Evolutionary conservation across 2,113 vertebrate species (phyloP).

Genomic region (Dromiciops gliroides): DNA sequence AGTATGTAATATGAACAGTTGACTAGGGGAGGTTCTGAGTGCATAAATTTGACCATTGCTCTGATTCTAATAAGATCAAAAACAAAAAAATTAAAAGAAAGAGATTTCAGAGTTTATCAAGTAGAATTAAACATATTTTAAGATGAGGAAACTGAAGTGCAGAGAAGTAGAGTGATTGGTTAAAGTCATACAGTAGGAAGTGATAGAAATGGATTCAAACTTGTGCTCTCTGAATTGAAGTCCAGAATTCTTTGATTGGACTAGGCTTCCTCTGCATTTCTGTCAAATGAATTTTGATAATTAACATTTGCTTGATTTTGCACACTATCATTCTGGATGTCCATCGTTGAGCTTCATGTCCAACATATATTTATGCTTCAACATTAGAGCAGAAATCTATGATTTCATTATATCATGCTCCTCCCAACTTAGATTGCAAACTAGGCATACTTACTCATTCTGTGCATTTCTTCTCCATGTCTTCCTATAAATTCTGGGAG

Average conservation of each 20-base stretch:
- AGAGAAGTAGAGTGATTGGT: not conserved
- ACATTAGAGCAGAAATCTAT: not conserved
- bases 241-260: not conserved
- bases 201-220: not conserved
- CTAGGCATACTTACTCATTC: not conserved
- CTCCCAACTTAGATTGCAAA: not conserved
- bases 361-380: not conserved
- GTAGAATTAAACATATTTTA: not conserved
- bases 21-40: not conserved
- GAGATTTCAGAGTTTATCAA: not conserved
- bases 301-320: not conserved
- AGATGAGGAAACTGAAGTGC: not conserved
- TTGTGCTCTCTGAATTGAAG: not conserved
- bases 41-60: not conserved
- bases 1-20: slow-evolving; percentile 6
- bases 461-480: not conserved
- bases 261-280: not conserved
- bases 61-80: not conserved
- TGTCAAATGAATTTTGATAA: not conserved
- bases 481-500: not conserved
- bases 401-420: not conserved
- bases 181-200: not conserved
- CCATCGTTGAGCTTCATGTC: not conserved
- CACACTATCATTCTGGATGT: slow-evolving; percentile 3
- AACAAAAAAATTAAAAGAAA: not conserved